Evolutionary conservation across 2,888 invertebrate species (phyloP).

Genomic region (Neuroscelio doddi): DNA sequence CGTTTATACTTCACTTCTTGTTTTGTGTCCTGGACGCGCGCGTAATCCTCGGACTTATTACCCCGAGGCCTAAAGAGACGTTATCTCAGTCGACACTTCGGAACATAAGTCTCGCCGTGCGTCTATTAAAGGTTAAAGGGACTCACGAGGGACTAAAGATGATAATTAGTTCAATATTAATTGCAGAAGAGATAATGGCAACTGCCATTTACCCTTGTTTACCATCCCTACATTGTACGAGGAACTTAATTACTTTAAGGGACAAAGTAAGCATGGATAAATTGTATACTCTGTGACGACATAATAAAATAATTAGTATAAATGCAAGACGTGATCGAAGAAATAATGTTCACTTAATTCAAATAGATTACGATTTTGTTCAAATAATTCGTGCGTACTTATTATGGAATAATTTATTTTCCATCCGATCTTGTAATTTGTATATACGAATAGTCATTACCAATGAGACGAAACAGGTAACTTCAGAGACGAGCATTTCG

Average conservation of each 20-base stretch:
- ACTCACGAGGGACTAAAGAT: slow-evolving; percentile 9
- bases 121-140: slow-evolving; percentile 33
- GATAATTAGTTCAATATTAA: slow-evolving; percentile 46
- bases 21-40: slow-evolving; percentile 51
- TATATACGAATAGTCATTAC: no score
- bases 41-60: slow-evolving; percentile 64
- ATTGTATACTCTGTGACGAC: no score
- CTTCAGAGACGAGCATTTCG: no score
- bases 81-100: slow-evolving; percentile 36
- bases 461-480: no score
- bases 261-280: no score
- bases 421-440: no score
- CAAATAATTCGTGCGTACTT: no score
- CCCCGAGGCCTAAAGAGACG: slow-evolving; percentile 50
- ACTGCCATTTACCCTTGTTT: slow-evolving; percentile 10
- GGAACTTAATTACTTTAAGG: slow-evolving; percentile 2
- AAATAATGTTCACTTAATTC: no score
- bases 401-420: no score
- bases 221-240: slow-evolving; percentile 2
- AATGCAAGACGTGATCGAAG: no score
- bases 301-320: no score
- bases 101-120: slow-evolving; percentile 15
- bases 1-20: slow-evolving; percentile 59
- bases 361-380: no score
- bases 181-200: slow-evolving; percentile 17